phyloP scores from a whole-genome alignment of 2,888 invertebrate genomes.

The Aproaerema taeniolella region DNA sequence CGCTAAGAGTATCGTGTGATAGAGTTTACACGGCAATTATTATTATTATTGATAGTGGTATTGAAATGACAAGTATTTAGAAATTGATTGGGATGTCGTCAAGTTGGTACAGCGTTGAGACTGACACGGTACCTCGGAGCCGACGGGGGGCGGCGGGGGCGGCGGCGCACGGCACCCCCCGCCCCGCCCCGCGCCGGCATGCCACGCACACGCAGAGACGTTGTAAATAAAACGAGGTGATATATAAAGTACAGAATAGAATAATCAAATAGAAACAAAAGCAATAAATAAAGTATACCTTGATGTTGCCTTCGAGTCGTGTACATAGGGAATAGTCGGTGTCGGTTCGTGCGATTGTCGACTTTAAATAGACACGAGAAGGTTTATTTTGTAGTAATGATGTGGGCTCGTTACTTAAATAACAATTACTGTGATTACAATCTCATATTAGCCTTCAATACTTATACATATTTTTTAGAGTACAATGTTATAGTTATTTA shows the following conservation, averaged over 20 bases:
- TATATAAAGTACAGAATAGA: slow-evolving; percentile 68
- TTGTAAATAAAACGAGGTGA: slow-evolving; percentile 69
- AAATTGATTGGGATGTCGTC: slow-evolving; percentile 3
- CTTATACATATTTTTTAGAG: slow-evolving; percentile 78
- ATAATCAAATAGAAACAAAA: slow-evolving; percentile 68
- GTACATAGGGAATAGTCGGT: slow-evolving; percentile 50
- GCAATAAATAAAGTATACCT: slow-evolving; percentile 78
- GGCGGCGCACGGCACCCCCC: no score
- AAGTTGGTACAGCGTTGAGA: slow-evolving; percentile 60
- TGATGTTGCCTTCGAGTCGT: slow-evolving; percentile 73
- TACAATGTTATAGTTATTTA: slow-evolving; percentile 77
- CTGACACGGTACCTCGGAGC: no score
- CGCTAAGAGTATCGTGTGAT: slow-evolving; percentile 7
- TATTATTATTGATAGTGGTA: not conserved
- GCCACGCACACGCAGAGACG: slow-evolving; percentile 25
- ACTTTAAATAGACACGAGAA: slow-evolving; percentile 43
- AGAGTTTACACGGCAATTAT: slow-evolving; percentile 5
- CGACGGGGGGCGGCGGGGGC: no score
- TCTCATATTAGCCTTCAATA: slow-evolving; percentile 77
- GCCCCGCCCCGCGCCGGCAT: not conserved
- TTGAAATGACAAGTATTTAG: slow-evolving; percentile 5
- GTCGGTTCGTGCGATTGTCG: slow-evolving; percentile 5
- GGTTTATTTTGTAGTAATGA: slow-evolving; percentile 67
- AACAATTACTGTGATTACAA: slow-evolving; percentile 76
- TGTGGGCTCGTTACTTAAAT: slow-evolving; percentile 74